Base-by-base conservation (phyloP, 37 sponge, comb jelly and placozoan genomes). In the Hexactinellida sp. region DNA sequence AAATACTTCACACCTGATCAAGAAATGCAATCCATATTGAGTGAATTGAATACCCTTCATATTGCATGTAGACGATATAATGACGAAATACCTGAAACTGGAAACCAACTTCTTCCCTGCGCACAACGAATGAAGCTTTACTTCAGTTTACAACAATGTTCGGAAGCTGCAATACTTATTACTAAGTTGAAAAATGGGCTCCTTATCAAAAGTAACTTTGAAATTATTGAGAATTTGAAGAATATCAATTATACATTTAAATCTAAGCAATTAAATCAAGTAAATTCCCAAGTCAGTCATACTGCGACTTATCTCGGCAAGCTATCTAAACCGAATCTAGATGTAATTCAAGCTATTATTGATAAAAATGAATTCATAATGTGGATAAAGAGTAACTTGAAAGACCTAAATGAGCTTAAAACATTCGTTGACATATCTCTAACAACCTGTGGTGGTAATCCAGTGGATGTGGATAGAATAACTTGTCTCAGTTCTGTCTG, bases 401-500 rank as follows among this genome's bases (percentile, higher is more conserved):
- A 63, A 25, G 76, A 63, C 34, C 5, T 63, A 7, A 63, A 63
- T n/a, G 76, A 63, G 3, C 28, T 63, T 7, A 63, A 63, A n/a
- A 63, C 76, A 32, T 63, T 63, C 30, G 34, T 63, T 63, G 76
- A 63, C 34, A 63, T 63, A 10, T 63, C 76, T 1, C 34, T 63
- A 63, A 25, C 76, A 25, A 63, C 76, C 28, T 63, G 76, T 63
- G 76, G 76, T 21, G 76, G 76, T 32, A 63, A 63, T n/a, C 76
- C 76, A 25, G 76, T 63, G 21, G 76, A 63, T 63, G 30, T 63
- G 5, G 76, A 63, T 28, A 63, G 76, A 23, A 63, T 63, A 10
- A 63, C 76, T n/a, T 63, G 76, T 63, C 76, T 63, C 76, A 63
- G 76, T 63, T 63, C 76, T 7, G 76, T 63, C 5, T 63, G 76